A percentile compares a stretch with the other conserved stretches of the same genome.
These are phyloP conservation scores for Pararge aegeria DNA, from an alignment of 1,140 invertebrate genomes.

Conservation along the genomic window DNA sequence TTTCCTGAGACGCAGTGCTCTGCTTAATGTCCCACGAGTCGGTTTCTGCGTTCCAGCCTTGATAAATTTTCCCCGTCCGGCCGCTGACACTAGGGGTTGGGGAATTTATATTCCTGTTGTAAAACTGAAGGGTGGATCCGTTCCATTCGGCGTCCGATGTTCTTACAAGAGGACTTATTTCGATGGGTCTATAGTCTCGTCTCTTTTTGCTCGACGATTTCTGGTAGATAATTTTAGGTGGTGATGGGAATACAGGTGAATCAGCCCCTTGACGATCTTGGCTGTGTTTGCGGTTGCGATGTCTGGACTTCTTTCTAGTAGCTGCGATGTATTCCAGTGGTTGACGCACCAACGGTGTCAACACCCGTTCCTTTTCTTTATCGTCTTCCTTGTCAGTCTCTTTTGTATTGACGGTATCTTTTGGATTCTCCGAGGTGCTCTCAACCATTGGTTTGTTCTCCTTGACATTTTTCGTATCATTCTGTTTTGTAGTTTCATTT, in stretches of 20 bases:
- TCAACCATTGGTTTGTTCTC: conserved; percentile 76
- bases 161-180: conserved; percentile 68
- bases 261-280: conserved; percentile 81
- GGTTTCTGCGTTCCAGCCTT: conserved; percentile 76
- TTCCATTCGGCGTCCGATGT: conserved; percentile 80
- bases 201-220: conserved; percentile 80
- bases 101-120: conserved; percentile 80
- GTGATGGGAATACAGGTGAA: conserved; percentile 82
- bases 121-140: conserved; percentile 84
- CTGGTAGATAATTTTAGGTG: conserved; percentile 80
- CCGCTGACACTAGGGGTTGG: conserved; percentile 77
- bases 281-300: conserved; percentile 81
- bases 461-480: conserved; percentile 52
- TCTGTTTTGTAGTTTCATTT: conserved; percentile 24
- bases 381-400: conserved; percentile 54
- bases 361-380: conserved; percentile 63
- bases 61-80: conserved; percentile 72
- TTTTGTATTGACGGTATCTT: conserved; percentile 37
- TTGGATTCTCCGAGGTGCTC: conserved; percentile 45
- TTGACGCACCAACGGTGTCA: conserved; percentile 83
- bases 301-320: conserved; percentile 83
- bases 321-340: conserved; percentile 84
- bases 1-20: conserved; percentile 88
- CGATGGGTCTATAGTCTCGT: conserved; percentile 79
- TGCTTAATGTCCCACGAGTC: conserved; percentile 83